Evolutionary conservation across 2,888 invertebrate genomes (phyloP).

Genomic region (Scelioninae gen. 2): DNA sequence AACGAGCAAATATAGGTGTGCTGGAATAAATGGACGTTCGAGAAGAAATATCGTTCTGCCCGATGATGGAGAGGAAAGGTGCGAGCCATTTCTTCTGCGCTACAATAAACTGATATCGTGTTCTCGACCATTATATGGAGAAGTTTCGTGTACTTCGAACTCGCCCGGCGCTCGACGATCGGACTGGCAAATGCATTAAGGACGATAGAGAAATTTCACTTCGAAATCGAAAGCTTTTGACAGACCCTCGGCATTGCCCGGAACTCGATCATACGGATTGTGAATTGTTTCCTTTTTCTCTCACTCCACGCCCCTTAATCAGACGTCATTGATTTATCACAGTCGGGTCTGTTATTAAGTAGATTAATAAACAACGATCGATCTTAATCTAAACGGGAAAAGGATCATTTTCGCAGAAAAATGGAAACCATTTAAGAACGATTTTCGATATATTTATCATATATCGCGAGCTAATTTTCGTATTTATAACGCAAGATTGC

Average conservation of each 20-base stretch:
- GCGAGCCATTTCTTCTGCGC: constrained; percentile 60
- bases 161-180: constrained; percentile 56
- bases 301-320: constrained; percentile 32
- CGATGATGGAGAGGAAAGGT: constrained; percentile 51
- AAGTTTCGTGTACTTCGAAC: constrained; percentile 61
- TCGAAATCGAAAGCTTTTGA: constrained; percentile 60
- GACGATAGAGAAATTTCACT: constrained; percentile 61
- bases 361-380: constrained; percentile 43
- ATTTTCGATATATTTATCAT: too few relatives aligned
- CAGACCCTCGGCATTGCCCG: constrained; percentile 52
- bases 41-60: constrained; percentile 59
- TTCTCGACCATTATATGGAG: constrained; percentile 56
- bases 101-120: constrained; percentile 62
- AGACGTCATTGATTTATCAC: constrained; percentile 55
- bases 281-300: constrained; percentile 57
- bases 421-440: too few relatives aligned
- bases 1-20: constrained; percentile 61
- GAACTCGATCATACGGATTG: constrained; percentile 56
- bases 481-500: too few relatives aligned
- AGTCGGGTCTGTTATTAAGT: constrained; percentile 20
- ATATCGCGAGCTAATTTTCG: too few relatives aligned
- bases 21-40: constrained; percentile 52
- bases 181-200: constrained; percentile 61
- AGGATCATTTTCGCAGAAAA: too few relatives aligned
- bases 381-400: too few relatives aligned